These are phyloP conservation scores for Andricus grossulariae DNA, from an alignment of 1,140 invertebrate genomes.

Conservation along the genomic window DNA sequence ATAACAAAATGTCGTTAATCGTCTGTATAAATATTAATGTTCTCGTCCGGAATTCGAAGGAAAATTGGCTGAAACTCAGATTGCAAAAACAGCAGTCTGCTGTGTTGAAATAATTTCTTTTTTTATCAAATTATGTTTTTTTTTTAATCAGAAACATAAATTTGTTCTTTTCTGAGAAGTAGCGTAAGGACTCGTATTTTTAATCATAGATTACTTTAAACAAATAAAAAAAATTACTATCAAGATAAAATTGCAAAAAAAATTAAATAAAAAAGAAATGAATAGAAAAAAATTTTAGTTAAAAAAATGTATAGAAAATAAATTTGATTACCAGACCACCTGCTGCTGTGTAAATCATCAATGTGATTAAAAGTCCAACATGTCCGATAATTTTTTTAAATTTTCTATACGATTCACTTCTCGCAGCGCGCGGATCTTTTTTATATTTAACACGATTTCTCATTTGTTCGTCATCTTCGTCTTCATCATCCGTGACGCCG, in stretches of 20 bases:
- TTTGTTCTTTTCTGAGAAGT: no score
- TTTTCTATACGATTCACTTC: constrained; percentile 53
- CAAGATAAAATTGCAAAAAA: constrained; percentile 40
- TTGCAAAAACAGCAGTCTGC: background rate
- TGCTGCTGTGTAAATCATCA: constrained; percentile 84
- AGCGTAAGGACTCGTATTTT: background rate
- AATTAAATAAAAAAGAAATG: constrained; percentile 42
- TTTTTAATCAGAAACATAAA: background rate
- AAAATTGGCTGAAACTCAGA: background rate
- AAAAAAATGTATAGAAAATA: constrained; percentile 44
- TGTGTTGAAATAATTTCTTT: background rate
- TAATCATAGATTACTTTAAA: background rate
- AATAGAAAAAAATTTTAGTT: constrained; percentile 18
- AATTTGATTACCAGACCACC: constrained; percentile 82
- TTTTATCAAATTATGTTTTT: background rate
- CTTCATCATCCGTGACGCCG: constrained; percentile 1
- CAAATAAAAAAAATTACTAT: constrained; percentile 14
- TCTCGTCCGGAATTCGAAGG: constrained; percentile 17
- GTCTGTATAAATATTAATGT: constrained; percentile 32
- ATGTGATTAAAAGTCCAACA: constrained; percentile 81
- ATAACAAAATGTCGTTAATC: background rate
- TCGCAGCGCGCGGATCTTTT: background rate
- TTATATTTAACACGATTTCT: background rate
- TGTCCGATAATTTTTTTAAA: constrained; percentile 81
- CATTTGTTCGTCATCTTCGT: background rate